phyloP scores from a whole-genome alignment of 2,888 invertebrate species.

The Orchesellides sinensis region DNA sequence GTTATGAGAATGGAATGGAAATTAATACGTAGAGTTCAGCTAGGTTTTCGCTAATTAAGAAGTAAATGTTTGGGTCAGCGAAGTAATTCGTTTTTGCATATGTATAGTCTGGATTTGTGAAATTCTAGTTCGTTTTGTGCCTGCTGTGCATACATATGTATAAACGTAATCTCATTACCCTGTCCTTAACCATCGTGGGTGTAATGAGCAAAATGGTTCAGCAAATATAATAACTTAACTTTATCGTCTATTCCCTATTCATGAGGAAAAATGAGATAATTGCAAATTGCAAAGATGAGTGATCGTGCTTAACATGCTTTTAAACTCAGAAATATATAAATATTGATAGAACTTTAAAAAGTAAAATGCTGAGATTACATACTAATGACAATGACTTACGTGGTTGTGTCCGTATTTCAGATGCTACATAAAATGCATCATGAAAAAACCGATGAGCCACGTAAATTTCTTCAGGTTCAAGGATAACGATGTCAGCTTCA shows the following conservation, averaged over 20 bases:
- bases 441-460: slow-evolving; percentile 78
- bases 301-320: too few relatives aligned
- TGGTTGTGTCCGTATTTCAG: slow-evolving; percentile 86
- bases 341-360: too few relatives aligned
- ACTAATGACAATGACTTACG: slow-evolving; percentile 78
- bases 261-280: slow-evolving; percentile 4
- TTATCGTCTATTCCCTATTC: not conserved
- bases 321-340: too few relatives aligned
- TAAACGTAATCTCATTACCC: slow-evolving; percentile 10
- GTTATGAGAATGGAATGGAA: not conserved
- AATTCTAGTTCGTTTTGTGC: not conserved
- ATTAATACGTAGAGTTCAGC: not conserved
- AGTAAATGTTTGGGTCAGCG: slow-evolving; percentile 12
- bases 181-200: slow-evolving; percentile 11
- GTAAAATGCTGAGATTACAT: too few relatives aligned
- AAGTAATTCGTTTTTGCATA: slow-evolving; percentile 2
- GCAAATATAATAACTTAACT: too few relatives aligned
- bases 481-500: slow-evolving; percentile 88
- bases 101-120: not conserved
- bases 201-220: too few relatives aligned
- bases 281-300: slow-evolving; percentile 12
- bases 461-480: slow-evolving; percentile 92
- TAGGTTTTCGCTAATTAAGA: slow-evolving; percentile 2
- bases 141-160: not conserved
- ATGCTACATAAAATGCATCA: slow-evolving; percentile 86